phyloP scores from a whole-genome alignment of 2,888 invertebrate species.

The Polylopha cassiicola region DNA sequence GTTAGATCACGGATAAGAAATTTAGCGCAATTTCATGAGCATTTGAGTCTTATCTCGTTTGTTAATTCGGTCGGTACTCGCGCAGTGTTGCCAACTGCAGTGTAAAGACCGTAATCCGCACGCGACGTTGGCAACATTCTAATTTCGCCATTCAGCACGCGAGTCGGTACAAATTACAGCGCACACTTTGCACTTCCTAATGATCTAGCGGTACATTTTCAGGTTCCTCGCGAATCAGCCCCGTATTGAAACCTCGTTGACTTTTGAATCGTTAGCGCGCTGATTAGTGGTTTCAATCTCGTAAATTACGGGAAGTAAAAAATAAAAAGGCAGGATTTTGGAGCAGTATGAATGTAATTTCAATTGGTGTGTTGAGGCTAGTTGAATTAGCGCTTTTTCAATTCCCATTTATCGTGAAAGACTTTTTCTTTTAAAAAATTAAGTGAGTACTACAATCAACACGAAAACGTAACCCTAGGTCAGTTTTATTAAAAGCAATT shows the following conservation, averaged over 20 bases:
- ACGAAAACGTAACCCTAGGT: no score
- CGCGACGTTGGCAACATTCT: constrained; percentile 12
- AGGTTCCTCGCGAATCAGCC: constrained; percentile 3
- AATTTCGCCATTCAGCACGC: constrained; percentile 15
- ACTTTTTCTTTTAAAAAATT: no score
- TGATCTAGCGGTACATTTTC: constrained; percentile 7
- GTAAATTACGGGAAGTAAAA: no score
- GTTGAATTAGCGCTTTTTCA: constrained; percentile 3
- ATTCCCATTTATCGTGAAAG: no score
- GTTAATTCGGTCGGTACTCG: constrained; percentile 1
- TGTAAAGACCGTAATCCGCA: constrained; percentile 11
- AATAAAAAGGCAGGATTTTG: constrained; percentile 5
- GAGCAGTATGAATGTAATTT: constrained; percentile 3
- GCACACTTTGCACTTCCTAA: constrained; percentile 6
- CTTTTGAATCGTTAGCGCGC: constrained; percentile 10
- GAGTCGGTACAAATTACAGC: constrained; percentile 11
- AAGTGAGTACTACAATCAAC: no score
- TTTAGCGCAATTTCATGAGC: constrained; percentile 1
- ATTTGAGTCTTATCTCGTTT: constrained; percentile 8
- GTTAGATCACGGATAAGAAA: no score
- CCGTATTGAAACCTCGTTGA: constrained; percentile 7
- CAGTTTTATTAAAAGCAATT: no score
- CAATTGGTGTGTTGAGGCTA: constrained; percentile 6
- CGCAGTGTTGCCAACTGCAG: constrained; percentile 2
- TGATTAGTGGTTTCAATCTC: constrained; percentile 8